Conservation (phyloP, 2,888 invertebrate species). For the Drosophila multiciliata region DNA sequence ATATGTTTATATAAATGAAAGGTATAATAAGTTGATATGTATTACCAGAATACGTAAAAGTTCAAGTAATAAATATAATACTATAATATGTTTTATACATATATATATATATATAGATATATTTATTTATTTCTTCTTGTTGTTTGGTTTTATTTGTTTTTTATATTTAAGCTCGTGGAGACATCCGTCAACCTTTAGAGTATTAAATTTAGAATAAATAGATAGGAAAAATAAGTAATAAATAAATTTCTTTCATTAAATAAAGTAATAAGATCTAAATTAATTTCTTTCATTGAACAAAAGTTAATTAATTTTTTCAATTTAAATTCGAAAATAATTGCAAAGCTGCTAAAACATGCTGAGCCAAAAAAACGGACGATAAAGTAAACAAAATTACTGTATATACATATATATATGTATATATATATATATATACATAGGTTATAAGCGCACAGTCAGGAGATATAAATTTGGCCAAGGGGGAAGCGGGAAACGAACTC, state of each 20-base stretch:
- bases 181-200: too few species aligned
- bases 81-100: not conserved
- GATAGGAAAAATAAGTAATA: not conserved
- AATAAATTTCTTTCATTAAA: not conserved
- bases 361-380: not conserved
- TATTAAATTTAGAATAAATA: too few species aligned
- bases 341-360: not conserved
- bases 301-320: not conserved
- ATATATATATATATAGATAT: not conserved
- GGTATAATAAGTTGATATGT: not conserved
- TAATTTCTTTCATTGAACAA: not conserved
- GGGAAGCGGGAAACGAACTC: slow-evolving; percentile 32
- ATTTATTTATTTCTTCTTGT: too few species aligned
- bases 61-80: not conserved
- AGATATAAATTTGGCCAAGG: slow-evolving; percentile 2
- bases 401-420: not conserved
- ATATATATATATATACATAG: not conserved
- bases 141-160: too few species aligned
- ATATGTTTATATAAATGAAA: not conserved
- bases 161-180: too few species aligned
- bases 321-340: slow-evolving; percentile 1
- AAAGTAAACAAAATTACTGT: not conserved
- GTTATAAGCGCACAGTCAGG: not conserved
- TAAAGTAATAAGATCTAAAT: not conserved
- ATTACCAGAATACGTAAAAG: too few species aligned